Base-by-base conservation (phyloP, 2,797 vertebrate species). In the Fistularia tabacaria region DNA sequence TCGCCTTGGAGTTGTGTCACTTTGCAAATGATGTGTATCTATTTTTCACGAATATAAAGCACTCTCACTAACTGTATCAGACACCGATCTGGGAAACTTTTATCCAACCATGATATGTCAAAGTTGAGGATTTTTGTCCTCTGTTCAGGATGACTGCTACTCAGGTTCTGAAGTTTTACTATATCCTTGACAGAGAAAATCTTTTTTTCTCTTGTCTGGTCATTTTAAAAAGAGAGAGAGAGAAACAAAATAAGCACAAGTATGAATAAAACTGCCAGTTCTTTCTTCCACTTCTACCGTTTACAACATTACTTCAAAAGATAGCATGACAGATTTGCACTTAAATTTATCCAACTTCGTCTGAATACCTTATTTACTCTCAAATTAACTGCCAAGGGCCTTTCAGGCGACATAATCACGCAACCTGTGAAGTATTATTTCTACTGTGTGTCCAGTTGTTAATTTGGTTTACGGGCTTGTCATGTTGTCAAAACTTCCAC, bases 141-240 rank as follows among this genome's bases (percentile, higher is more conserved):
- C 66, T 13, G 46, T 80, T 80, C 77, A 78, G 69, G 73, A 80
- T 65, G 62, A 81, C 56, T 61, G 58, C 56, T 61, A 73, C 85
- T 87, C 85, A 87, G 85, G 87, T 87, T 84, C 47, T 45, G 62
- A 69, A 68, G 66, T 65, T 76, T 79, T 68, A 59, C 75, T 69
- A 64, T 71, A 59, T 59, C 46, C 10, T 56, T 66, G 65, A 14
- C n/a, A 4, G 3, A 14, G 14, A 13, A 46, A 46, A 46, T 14
- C 14, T 40, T 61, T 40, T 44, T 43, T 42, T 38, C 41, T 38
- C 3, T n/a, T 2, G 55, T 48, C 3, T n/a, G 5, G 55, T 48
- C 47, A 9, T 59, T 60, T 73, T 73, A 41, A 63, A 44, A 51
- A 14, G 25, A 14, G 14, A 9, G 38, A 53, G 6, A 36, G n/a